phyloP scores from a whole-genome alignment of 1,140 invertebrate genomes.

The Sycobia sp. region DNA sequence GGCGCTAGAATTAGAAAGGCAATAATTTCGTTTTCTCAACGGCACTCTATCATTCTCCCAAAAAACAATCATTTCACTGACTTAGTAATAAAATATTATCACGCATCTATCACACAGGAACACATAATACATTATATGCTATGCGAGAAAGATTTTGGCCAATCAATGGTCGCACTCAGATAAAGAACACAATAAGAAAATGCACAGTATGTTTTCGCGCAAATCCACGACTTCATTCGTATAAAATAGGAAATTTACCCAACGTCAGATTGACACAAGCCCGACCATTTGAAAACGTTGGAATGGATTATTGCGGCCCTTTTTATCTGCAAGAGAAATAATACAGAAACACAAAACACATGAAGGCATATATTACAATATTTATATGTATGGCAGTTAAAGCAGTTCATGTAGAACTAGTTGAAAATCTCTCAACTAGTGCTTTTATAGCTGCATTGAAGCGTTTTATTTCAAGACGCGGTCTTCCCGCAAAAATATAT shows the following conservation, averaged over 20 bases:
- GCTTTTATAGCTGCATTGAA: background rate
- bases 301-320: background rate
- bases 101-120: background rate
- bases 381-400: background rate
- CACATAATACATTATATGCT: constrained; percentile 1
- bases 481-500: background rate
- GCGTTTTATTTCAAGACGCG: background rate
- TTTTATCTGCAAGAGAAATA: no score
- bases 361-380: background rate
- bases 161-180: background rate
- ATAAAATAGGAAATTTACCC: background rate
- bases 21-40: background rate
- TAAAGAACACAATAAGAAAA: background rate
- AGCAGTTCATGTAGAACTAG: background rate
- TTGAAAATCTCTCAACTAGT: background rate
- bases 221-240: background rate
- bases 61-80: background rate
- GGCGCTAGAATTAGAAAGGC: background rate
- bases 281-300: background rate
- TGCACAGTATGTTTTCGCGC: background rate
- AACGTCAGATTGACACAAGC: background rate
- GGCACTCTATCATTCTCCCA: background rate
- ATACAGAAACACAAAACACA: background rate
- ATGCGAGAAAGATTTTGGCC: background rate
- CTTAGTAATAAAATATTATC: constrained; percentile 1